Evolutionary conservation across 2,113 vertebrate species (phyloP).

Genomic region (Albula goreensis): DNA sequence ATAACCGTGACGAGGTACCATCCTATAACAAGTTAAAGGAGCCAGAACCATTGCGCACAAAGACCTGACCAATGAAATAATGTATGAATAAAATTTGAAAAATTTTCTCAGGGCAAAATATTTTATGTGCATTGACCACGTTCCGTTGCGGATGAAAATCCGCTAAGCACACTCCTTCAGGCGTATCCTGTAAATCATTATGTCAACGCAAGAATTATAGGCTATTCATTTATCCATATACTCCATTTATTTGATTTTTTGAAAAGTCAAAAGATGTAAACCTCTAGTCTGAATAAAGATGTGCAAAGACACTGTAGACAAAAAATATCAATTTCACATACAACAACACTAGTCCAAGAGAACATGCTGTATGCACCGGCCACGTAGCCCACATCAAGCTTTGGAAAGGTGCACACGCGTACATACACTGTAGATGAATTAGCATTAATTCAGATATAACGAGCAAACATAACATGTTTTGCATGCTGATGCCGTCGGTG

Average conservation of each 20-base stretch:
- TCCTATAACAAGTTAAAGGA: not conserved
- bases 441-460: too few species aligned
- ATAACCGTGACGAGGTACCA: not conserved
- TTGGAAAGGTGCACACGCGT: not conserved
- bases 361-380: not conserved
- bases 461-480: not conserved
- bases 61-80: not conserved
- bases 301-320: not conserved
- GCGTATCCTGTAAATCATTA: not conserved
- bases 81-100: not conserved
- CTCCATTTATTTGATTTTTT: not conserved
- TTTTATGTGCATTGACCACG: not conserved
- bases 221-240: not conserved
- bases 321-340: not conserved
- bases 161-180: not conserved
- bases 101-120: not conserved
- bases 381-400: not conserved
- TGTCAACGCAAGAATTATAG: not conserved
- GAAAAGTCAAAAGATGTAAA: not conserved
- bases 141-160: not conserved
- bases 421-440: not conserved
- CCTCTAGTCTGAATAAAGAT: not conserved
- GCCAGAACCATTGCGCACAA: not conserved
- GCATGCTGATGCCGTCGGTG: not conserved
- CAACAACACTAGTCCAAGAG: not conserved